Percentiles rank a stretch among this genome's conserved stretches.
Conservation (phyloP, 35 echinoderm and acorn worm genomes). For the Ophioderma brevispina region DNA sequence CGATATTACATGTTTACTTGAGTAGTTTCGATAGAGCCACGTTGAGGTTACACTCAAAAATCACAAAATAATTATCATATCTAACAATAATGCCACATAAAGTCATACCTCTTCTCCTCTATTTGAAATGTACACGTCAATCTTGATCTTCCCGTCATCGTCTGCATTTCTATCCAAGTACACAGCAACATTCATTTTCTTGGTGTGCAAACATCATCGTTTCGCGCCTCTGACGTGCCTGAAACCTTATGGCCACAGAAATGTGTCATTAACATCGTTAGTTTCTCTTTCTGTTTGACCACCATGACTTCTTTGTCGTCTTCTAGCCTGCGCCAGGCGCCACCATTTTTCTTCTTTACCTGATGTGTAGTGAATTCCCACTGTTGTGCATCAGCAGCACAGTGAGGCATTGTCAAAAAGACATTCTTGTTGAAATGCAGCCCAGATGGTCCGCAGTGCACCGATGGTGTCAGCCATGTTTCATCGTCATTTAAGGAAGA, state of each 20-base stretch:
- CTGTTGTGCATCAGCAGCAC: neutral
- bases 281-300: neutral
- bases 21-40: too few relatives aligned
- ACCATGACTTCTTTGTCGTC: neutral
- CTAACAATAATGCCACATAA: too few relatives aligned
- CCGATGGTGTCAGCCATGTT: neutral
- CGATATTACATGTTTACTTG: too few relatives aligned
- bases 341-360: neutral
- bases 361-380: neutral
- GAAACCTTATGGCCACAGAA: constrained; percentile 5
- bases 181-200: too few relatives aligned
- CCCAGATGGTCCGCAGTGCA: constrained; percentile 37
- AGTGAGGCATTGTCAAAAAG: constrained; percentile 9
- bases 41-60: too few relatives aligned
- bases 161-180: too few relatives aligned
- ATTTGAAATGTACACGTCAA: too few relatives aligned
- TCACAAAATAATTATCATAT: too few relatives aligned
- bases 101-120: too few relatives aligned
- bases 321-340: neutral
- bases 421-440: neutral
- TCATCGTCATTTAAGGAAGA: neutral
- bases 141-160: too few relatives aligned
- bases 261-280: constrained; percentile 4
- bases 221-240: neutral
- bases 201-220: too few relatives aligned